Evolutionary conservation across 2,113 vertebrate species (phyloP).

Genomic region (Natator depressus): DNA sequence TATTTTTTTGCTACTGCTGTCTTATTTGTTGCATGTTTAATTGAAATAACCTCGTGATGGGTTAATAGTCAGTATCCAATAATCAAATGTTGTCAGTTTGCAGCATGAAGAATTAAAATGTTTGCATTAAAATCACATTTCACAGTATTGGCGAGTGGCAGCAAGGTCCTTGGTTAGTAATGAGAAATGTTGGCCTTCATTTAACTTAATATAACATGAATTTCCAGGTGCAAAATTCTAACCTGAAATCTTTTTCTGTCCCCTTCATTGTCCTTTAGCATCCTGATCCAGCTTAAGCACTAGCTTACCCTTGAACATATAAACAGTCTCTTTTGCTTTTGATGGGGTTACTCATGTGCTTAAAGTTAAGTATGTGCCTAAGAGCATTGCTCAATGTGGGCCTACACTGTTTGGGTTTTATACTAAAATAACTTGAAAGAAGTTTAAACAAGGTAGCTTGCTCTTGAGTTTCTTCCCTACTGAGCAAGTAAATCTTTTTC

Average conservation of each 20-base stretch:
- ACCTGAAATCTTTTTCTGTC: background rate
- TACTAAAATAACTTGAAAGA: background rate
- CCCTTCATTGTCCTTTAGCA: background rate
- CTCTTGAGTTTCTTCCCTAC: constrained; percentile 6
- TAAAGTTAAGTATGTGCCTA: background rate
- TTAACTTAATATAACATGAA: background rate
- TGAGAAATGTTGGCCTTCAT: background rate
- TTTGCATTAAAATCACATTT: background rate
- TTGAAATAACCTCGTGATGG: background rate
- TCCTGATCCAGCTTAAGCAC: constrained; percentile 36
- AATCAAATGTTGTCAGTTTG: background rate
- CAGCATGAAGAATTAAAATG: background rate
- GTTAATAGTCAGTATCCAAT: background rate
- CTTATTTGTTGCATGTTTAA: background rate
- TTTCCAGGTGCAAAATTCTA: background rate
- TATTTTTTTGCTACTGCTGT: background rate
- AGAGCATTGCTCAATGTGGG: constrained; percentile 51
- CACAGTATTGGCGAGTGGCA: background rate
- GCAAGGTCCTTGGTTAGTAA: background rate
- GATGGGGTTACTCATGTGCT: background rate
- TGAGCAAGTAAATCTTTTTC: background rate
- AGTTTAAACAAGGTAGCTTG: background rate
- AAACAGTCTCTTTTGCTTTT: background rate
- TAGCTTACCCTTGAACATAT: constrained; percentile 46
- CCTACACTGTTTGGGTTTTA: constrained; percentile 31